These are phyloP conservation scores for Hylia prasina DNA, from an alignment of 2,113 vertebrate genomes.

Conservation along the genomic window DNA sequence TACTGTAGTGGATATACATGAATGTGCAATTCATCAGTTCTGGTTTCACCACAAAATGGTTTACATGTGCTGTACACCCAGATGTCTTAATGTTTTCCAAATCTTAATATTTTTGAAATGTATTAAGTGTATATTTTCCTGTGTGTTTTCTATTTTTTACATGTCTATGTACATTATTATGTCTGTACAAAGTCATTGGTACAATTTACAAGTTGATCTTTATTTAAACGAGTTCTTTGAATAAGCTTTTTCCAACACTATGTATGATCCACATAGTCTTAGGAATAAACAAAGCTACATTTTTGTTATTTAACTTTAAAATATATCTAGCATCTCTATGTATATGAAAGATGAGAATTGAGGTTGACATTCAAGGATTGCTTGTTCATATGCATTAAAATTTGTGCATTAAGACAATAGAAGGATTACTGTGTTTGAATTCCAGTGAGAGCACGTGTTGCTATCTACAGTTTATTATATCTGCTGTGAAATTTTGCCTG, in stretches of 20 bases:
- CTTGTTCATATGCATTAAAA: not conserved
- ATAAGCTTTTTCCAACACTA: conserved; percentile 31
- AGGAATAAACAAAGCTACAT: not conserved
- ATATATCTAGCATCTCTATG: not conserved
- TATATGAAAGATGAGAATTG: not conserved
- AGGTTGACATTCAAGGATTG: not conserved
- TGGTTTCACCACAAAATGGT: conserved; percentile 40
- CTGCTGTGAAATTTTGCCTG: not conserved
- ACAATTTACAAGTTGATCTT: conserved; percentile 10
- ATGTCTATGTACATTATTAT: conserved; percentile 7
- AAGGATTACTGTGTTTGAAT: not conserved
- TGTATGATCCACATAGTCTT: not conserved
- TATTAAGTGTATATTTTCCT: conserved; percentile 32
- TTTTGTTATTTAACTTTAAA: not conserved
- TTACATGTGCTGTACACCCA: conserved; percentile 41
- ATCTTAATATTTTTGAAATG: conserved; percentile 7
- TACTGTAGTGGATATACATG: not conserved
- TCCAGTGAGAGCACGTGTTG: not conserved
- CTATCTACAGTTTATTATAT: not conserved
- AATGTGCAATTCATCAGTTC: conserved; percentile 64
- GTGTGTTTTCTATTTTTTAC: conserved; percentile 60
- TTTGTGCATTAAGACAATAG: not conserved
- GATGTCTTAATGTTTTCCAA: conserved; percentile 46
- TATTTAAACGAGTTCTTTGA: conserved; percentile 56
- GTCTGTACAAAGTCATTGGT: conserved; percentile 53